phyloP scores from a whole-genome alignment of 2,113 vertebrate species.

The Stigmatopora nigra region DNA sequence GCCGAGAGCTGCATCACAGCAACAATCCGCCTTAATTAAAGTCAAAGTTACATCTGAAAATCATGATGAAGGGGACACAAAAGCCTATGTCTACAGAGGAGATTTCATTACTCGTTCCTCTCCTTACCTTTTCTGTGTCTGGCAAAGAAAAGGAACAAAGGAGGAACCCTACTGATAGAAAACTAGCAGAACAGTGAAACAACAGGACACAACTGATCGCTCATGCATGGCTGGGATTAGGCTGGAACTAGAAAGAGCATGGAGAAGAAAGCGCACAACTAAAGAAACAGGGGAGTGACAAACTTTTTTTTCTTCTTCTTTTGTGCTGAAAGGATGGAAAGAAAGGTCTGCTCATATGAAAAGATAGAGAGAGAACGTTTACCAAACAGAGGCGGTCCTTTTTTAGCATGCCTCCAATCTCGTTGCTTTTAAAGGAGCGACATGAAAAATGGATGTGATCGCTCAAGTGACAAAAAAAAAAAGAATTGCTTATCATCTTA shows the following conservation, averaged over 20 bases:
- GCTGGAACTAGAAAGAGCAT: constrained; percentile 94
- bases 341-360: constrained; percentile 73
- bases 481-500: constrained; percentile 57
- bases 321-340: constrained; percentile 78
- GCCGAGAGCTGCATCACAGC: constrained; percentile 61
- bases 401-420: constrained; percentile 66
- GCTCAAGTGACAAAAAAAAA: constrained; percentile 54
- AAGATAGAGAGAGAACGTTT: constrained; percentile 80
- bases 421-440: constrained; percentile 57
- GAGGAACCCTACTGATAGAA: constrained; percentile 88
- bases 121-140: constrained; percentile 95
- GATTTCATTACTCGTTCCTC: constrained; percentile 84
- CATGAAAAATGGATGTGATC: constrained; percentile 57
- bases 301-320: constrained; percentile 84
- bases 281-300: constrained; percentile 94
- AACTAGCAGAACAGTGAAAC: constrained; percentile 98
- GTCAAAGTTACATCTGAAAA: constrained; percentile 64
- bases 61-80: constrained; percentile 73
- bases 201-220: constrained; percentile 96
- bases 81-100: constrained; percentile 80
- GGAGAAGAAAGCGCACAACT: constrained; percentile 90
- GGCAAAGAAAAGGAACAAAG: constrained; percentile 94
- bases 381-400: constrained; percentile 80
- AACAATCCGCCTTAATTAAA: constrained; percentile 69
- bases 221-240: constrained; percentile 99